These are phyloP conservation scores for Poecilia velifera DNA, from an alignment of 2,797 vertebrate genomes.

Conservation along the genomic window DNA sequence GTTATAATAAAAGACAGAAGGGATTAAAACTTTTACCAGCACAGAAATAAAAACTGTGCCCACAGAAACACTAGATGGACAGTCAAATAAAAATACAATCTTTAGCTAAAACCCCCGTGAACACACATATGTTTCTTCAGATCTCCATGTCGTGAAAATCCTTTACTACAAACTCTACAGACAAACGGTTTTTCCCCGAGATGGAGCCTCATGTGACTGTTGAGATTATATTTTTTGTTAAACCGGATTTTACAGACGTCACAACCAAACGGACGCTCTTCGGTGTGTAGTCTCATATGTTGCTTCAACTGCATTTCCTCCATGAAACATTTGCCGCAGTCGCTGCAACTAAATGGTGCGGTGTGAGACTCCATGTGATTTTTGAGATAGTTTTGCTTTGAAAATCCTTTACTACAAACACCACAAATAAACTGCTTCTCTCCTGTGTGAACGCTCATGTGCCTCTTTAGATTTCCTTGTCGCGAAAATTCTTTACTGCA, in stretches of 20 bases:
- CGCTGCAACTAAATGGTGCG: background rate
- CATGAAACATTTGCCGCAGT: constrained; percentile 2
- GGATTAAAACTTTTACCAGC: background rate
- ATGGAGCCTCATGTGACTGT: constrained; percentile 10
- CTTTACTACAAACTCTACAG: constrained; percentile 2
- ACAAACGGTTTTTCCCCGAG: background rate
- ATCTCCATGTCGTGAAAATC: constrained; percentile 8
- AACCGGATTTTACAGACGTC: constrained; percentile 1
- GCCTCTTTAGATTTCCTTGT: constrained; percentile 6
- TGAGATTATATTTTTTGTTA: constrained; percentile 10
- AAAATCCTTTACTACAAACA: constrained; percentile 1
- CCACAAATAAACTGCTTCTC: constrained; percentile 3
- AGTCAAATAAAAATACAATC: background rate
- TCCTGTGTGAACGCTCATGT: constrained; percentile 7
- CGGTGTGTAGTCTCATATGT: constrained; percentile 8
- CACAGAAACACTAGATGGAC: background rate
- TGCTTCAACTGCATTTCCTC: background rate
- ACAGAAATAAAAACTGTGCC: background rate
- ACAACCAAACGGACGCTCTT: background rate
- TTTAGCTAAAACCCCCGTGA: background rate
- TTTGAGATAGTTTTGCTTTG: constrained; percentile 4
- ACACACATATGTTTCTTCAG: constrained; percentile 9
- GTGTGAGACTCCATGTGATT: constrained; percentile 12
- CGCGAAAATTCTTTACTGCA: constrained; percentile 2
- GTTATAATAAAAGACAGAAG: background rate